Evolutionary conservation across 2,113 vertebrate genomes (phyloP), one percentile per base, ranked within the genome.

Genomic region (Laticauda colubrina): DNA sequence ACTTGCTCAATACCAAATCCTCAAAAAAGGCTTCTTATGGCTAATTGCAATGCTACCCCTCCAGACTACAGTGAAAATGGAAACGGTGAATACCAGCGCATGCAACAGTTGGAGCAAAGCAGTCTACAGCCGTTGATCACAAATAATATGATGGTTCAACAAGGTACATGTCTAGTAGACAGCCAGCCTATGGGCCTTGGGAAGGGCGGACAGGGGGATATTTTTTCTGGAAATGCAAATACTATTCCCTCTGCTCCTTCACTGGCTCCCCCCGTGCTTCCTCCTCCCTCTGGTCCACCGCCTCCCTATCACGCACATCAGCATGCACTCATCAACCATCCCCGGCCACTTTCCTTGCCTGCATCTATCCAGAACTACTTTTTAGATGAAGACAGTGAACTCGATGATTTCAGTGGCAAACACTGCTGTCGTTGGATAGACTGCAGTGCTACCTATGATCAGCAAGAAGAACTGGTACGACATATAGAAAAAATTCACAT

Each of bases 401-500:
- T 97, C 61, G 98, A 98, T 0, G 98, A 98, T 53, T 88, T 93
- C 0, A 97, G 55, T 26, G 97, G 97, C 54, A 98, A 98, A 85
- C 98, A 98, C 87, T 95, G 97, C 94, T 99, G 99, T 94, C 96
- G 94, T 61, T 99, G 99, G 99, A 92, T 98, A 94, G 98, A 99
- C 93, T 99, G 99, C 6, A 97, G 97, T 48, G 98, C 97, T 5
- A 91, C 98, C 21, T 99, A 98, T n/a, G 98, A 98, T 93, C 98
- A 98, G 91, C 98, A 98, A 96, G 99, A 99, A 94, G 99, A 99
- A 95, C 98, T 99, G 90, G 99, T 99, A 94, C 97, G 94, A 94
- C 99, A 99, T 97, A 99, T 99, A 90, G 99, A 99, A 96, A 99
- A 99, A 96, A 95, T 98, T 1, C 99, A 99, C 88, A 98, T 99